Percentiles rank a stretch among this genome's conserved stretches.
phyloP scores from a whole-genome alignment of 2,113 vertebrate species.

The Henicopernis longicauda region DNA sequence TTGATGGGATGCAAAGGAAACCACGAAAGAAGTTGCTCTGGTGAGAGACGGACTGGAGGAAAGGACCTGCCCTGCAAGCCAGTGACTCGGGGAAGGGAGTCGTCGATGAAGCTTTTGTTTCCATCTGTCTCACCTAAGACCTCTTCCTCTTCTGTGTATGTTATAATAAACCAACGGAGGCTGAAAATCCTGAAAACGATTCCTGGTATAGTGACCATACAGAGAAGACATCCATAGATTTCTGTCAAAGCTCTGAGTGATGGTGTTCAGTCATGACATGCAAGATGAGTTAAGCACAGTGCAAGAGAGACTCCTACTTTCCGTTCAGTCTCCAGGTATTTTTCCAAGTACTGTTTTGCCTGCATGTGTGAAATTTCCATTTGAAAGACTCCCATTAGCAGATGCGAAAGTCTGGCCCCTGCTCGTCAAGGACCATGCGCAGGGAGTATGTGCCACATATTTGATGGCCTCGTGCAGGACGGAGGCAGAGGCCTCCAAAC shows the following conservation, averaged over 20 bases:
- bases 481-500: background rate
- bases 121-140: background rate
- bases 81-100: background rate
- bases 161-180: background rate
- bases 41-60: background rate
- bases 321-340: background rate
- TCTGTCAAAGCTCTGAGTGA: background rate
- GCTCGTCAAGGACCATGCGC: too few species aligned
- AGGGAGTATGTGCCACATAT: rapidly evolving
- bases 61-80: background rate
- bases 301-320: background rate
- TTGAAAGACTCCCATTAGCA: background rate
- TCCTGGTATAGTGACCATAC: background rate
- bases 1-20: background rate
- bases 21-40: too few species aligned
- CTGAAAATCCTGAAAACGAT: background rate
- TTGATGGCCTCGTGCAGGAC: background rate
- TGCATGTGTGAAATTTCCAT: background rate
- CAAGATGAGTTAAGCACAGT: background rate
- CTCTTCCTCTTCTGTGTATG: background rate
- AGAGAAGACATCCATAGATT: background rate
- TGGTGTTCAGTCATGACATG: background rate
- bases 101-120: background rate
- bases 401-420: background rate
- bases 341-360: background rate